Evolutionary conservation across 1,140 invertebrate genomes (phyloP), one percentile per base, ranked within the genome.

Genomic region (Sycophaga agraensis): DNA sequence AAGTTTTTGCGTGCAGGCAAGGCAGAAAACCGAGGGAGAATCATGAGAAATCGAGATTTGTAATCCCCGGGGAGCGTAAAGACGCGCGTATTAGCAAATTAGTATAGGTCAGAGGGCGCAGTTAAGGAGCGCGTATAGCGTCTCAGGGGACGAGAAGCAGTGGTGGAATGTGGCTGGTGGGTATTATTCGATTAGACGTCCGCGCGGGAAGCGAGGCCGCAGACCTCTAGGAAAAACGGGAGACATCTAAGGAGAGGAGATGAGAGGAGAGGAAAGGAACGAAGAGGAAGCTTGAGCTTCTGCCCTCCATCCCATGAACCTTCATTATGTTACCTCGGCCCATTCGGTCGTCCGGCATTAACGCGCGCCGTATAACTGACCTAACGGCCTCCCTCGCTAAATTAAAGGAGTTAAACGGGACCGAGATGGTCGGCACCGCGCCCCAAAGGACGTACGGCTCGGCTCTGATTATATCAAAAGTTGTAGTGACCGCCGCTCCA

Each of bases 131-230:
- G 6, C 31, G 24, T 8, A 7, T 6, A 54, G 24, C 39, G 24
- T 12, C 37, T 43, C 24, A 39, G 16, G 19, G 57, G 60, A 61
- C 62, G 61, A 68, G 43, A 5, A 45, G 26, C 4, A 31, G 28
- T 31, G 11, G 68, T 69, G 65, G 70, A 71, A 69, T 70, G 66
- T 68, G 64, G 66, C 65, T 68, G 65, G 56, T 63, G 70, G 55
- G 72, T 75, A 78, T 78, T 76, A 79, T 77, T 77, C 72, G 73
- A 77, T 79, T 79, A 78, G 72, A 76, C 60, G 71, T 72, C 73
- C 70, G 72, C 60, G 71, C 72, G 73, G 71, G 72, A 5, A 7
- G 7, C 67, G 68, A 57, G 66, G 2, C 14, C 5, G 60, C 50
- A 45, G 37, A 63, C 59, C 49, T 58, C 17, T 17, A 22, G 31